Base-by-base conservation (phyloP, 2,888 invertebrate species). In the Phorcus lineatus region DNA sequence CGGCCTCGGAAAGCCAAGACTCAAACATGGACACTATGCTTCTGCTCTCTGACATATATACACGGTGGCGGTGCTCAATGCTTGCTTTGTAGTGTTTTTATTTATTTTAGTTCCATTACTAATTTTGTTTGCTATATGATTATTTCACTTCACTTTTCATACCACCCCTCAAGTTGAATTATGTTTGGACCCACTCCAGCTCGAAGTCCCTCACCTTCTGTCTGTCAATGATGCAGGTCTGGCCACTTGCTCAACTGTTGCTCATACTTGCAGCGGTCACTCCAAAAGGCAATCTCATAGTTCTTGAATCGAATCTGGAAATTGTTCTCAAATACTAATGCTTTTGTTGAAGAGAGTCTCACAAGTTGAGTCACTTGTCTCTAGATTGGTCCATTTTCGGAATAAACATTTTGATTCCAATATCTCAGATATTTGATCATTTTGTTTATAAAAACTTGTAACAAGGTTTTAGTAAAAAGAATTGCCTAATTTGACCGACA, bases 61-160 rank as follows among this genome's bases (percentile, higher is more conserved):
- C 28, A 24, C 28, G 70, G 70, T 36, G 40, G 70, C 70, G 70
- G 70, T 70, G 70, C 70, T 70, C 28, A 62, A 70, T 40, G 70
- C 70, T 70, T 70, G 70, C 70, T 70, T 70, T 70, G 70, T 70
- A 70, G 70, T 36, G 36, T 70, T 70, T 70, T 40, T 28, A 36
- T 76, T 76, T 76, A 53, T 54, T n/a, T 76, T 36, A 55, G 54
- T 55, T 76, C 28, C 76, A 76, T 70, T 70, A 70, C 70, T 70
- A 70, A 70, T 70, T 70, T 19, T 70, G 70, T 70, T 70, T 70
- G 31, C 31, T 36, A 70, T 36, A 31, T 70, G 70, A 70, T 70
- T 70, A 70, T 70, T 70, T 36, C 31, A 31, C 70, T 31, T 70
- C 40, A 31, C 47, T 47, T 47, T 47, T 47, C 47, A 47, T 47